phyloP scores from a whole-genome alignment of 2,797 vertebrate species.

The Helostoma temminkii region DNA sequence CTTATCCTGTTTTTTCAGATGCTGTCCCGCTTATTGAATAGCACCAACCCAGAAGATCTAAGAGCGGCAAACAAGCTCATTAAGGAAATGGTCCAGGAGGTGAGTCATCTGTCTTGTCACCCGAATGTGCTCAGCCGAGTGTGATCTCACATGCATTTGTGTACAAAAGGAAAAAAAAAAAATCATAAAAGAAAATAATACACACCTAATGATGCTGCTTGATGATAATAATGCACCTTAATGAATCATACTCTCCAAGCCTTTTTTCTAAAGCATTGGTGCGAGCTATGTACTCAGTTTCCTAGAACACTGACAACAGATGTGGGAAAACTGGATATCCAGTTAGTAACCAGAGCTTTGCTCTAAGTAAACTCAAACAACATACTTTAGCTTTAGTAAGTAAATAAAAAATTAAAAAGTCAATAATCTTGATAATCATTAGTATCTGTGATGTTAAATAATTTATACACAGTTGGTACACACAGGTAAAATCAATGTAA shows the following conservation, averaged over 20 bases:
- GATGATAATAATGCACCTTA: neutral
- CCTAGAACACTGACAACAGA: too few relatives aligned
- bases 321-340: too few relatives aligned
- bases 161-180: neutral
- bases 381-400: too few relatives aligned
- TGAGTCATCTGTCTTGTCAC: conserved; percentile 69
- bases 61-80: conserved; percentile 98
- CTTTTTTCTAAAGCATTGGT: neutral
- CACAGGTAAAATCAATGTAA: too few relatives aligned
- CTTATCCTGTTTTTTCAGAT: conserved; percentile 83
- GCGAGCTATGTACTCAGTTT: too few relatives aligned
- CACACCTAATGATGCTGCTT: neutral
- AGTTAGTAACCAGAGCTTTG: too few relatives aligned
- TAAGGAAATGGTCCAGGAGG: conserved; percentile 99
- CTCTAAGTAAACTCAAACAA: too few relatives aligned
- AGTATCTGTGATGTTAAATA: too few relatives aligned
- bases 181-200: neutral
- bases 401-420: too few relatives aligned
- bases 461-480: too few relatives aligned
- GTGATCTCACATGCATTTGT: neutral
- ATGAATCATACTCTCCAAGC: too few relatives aligned
- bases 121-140: neutral
- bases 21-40: conserved; percentile 94
- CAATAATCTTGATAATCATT: too few relatives aligned
- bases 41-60: conserved; percentile 95